Conservation (phyloP, 2,888 invertebrate genomes). For the Sthenelais limicola region DNA sequence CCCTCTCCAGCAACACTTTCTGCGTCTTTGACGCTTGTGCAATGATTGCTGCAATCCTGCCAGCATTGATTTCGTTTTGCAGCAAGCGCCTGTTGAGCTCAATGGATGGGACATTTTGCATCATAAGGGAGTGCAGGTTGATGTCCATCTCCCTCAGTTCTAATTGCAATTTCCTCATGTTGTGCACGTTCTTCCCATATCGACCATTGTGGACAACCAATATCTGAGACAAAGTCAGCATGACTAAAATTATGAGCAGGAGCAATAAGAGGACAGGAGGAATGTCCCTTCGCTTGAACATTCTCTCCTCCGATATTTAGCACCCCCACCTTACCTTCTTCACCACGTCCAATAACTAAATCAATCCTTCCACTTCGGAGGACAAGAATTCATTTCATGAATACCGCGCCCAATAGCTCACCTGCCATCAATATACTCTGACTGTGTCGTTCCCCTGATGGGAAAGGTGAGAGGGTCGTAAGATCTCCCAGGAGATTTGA, state of each 20-base stretch:
- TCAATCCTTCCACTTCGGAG: too few relatives aligned
- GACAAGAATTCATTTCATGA: too few relatives aligned
- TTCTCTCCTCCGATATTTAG: too few relatives aligned
- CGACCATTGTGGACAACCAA: constrained; percentile 55
- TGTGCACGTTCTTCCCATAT: constrained; percentile 47
- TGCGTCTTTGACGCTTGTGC: constrained; percentile 42
- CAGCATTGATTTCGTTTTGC: constrained; percentile 50
- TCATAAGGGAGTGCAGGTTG: constrained; percentile 51
- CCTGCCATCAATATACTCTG: too few relatives aligned
- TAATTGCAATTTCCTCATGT: constrained; percentile 51
- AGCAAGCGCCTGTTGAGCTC: constrained; percentile 51
- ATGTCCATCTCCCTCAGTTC: constrained; percentile 53
- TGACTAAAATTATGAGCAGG: constrained; percentile 53
- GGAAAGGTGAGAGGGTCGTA: too few relatives aligned
- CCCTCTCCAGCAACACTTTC: background rate
- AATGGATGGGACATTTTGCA: constrained; percentile 52
- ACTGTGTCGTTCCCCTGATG: too few relatives aligned
- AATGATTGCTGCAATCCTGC: constrained; percentile 48
- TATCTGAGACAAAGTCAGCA: constrained; percentile 56
- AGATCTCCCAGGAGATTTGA: too few relatives aligned
- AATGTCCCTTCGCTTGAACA: constrained; percentile 54
- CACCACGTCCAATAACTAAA: too few relatives aligned
- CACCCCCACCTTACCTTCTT: too few relatives aligned
- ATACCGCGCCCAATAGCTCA: too few relatives aligned
- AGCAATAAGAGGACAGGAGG: constrained; percentile 53